Evolutionary conservation across 2,888 invertebrate genomes (phyloP).

Genomic region (Sisyra nigra): DNA sequence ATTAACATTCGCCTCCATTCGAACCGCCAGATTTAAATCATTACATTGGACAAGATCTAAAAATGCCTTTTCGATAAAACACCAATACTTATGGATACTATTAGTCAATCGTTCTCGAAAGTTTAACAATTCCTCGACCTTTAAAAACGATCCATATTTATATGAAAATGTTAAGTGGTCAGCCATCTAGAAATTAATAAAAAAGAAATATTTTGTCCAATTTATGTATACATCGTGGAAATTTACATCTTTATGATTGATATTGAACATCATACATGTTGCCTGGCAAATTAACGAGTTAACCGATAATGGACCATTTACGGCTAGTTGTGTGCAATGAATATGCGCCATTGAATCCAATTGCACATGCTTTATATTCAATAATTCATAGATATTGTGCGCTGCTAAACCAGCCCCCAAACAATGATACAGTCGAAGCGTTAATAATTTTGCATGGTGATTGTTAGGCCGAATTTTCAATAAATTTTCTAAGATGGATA

Average conservation of each 20-base stretch:
- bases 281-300: slow-evolving; percentile 55
- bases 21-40: slow-evolving; percentile 33
- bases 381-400: slow-evolving; percentile 51
- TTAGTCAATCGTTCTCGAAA: slow-evolving; percentile 66
- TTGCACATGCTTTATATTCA: slow-evolving; percentile 89
- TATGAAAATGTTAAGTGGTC: slow-evolving; percentile 86
- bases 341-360: slow-evolving; percentile 81
- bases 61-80: slow-evolving; percentile 49
- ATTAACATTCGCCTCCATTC: slow-evolving; percentile 40
- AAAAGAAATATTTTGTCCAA: slow-evolving; percentile 5
- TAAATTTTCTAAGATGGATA: slow-evolving; percentile 56
- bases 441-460: slow-evolving; percentile 74
- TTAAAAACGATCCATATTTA: slow-evolving; percentile 87
- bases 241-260: slow-evolving; percentile 77
- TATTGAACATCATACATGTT: slow-evolving; percentile 71
- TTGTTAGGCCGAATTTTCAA: slow-evolving; percentile 68
- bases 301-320: slow-evolving; percentile 52
- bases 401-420: slow-evolving; percentile 62
- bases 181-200: slow-evolving; percentile 46
- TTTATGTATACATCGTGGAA: not conserved
- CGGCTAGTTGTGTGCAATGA: slow-evolving; percentile 57
- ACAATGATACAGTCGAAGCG: slow-evolving; percentile 64
- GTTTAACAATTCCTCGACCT: slow-evolving; percentile 77
- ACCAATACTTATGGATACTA: slow-evolving; percentile 60
- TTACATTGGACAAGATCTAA: slow-evolving; percentile 44